Conservation (phyloP, 2,113 vertebrate species). For the Scopus umbretta region DNA sequence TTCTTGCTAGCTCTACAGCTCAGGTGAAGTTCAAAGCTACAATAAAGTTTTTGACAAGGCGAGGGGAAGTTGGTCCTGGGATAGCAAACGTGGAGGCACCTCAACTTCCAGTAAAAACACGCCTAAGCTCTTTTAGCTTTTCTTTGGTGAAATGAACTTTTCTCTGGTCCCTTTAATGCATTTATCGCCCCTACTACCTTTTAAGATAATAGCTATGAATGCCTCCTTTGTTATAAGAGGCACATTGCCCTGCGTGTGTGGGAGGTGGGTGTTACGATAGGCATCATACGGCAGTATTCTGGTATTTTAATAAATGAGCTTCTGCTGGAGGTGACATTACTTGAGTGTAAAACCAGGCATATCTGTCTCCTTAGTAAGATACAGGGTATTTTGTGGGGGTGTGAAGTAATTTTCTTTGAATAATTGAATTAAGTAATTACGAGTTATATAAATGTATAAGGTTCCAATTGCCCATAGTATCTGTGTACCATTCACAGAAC, state of each 20-base stretch:
- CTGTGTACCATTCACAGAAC: slow-evolving; percentile 60
- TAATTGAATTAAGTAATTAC: slow-evolving; percentile 64
- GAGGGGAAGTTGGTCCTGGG: neutral
- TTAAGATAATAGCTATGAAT: slow-evolving; percentile 48
- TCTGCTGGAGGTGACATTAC: slow-evolving; percentile 55
- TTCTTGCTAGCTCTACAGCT: neutral
- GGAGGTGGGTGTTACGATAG: slow-evolving; percentile 59
- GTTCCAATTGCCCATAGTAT: slow-evolving; percentile 43
- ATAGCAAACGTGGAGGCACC: neutral
- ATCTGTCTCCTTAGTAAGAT: slow-evolving; percentile 49
- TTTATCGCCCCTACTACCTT: slow-evolving; percentile 4
- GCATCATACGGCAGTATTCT: slow-evolving; percentile 53
- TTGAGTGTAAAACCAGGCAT: slow-evolving; percentile 48
- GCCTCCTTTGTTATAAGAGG: slow-evolving; percentile 30
- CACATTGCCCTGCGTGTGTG: slow-evolving; percentile 26
- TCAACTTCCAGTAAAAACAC: neutral
- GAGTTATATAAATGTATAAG: slow-evolving; percentile 45
- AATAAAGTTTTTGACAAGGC: neutral
- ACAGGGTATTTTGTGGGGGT: slow-evolving; percentile 40
- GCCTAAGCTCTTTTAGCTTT: neutral
- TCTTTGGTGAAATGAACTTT: neutral
- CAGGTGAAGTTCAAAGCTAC: neutral
- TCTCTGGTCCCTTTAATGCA: neutral
- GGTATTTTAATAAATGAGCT: slow-evolving; percentile 59
- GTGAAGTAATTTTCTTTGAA: slow-evolving; percentile 54